Evolutionary conservation across 2,797 vertebrate genomes (phyloP).

Genomic region (Sylvilagus floridanus): DNA sequence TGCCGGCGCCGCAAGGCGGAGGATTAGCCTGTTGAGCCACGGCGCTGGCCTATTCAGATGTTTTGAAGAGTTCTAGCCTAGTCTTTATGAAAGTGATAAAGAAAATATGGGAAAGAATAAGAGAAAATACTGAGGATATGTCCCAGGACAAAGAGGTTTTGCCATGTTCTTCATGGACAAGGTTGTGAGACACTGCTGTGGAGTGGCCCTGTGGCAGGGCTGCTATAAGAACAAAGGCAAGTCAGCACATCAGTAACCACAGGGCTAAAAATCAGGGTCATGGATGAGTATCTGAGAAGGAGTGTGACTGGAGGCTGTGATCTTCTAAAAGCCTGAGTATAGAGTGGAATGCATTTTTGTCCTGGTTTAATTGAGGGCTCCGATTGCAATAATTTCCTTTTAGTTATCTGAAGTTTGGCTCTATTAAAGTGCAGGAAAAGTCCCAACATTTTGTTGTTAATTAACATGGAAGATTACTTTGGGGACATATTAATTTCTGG

Average conservation of each 20-base stretch:
- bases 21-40: no score
- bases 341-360: not conserved
- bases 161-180: not conserved
- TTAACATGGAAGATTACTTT: not conserved
- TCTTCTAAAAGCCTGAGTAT: not conserved
- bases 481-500: not conserved
- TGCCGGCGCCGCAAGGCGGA: no score
- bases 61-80: not conserved
- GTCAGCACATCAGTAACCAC: not conserved
- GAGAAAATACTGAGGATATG: not conserved
- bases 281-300: not conserved
- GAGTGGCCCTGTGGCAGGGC: no score
- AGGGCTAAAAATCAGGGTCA: not conserved
- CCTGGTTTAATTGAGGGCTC: not conserved
- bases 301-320: not conserved
- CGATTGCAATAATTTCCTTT: not conserved
- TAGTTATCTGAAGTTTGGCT: conserved; percentile 28
- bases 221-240: not conserved
- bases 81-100: not conserved
- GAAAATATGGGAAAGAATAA: not conserved
- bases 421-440: conserved; percentile 1
- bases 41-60: not conserved
- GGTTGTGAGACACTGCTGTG: not conserved
- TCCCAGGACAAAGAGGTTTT: not conserved
- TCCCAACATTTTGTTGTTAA: conserved; percentile 12